Base-by-base conservation (phyloP, 2,888 invertebrate genomes). In the Leptinotarsa juncta region DNA sequence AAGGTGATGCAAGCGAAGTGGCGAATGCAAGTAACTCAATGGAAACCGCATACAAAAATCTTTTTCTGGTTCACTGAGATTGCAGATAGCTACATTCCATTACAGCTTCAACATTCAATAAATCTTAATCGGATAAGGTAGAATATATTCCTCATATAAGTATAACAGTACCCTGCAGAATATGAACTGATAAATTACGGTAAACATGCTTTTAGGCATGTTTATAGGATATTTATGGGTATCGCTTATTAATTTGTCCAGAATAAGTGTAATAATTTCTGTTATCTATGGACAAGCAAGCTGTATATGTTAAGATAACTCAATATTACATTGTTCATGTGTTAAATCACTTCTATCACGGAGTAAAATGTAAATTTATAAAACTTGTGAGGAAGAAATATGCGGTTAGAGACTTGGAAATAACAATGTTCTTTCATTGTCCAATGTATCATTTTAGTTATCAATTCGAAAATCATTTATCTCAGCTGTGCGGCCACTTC, bases 181-280 rank as follows among this genome's bases (percentile, higher is more conserved):
- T 62, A 62, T 42, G 32, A 32, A 62, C 62, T 32, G 62, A 62
- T 62, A 62, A 62, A 62, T 62, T 62, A 70, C 69, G 23, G 69
- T 70, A 70, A 70, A 70, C 49, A 26, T 49, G 69, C 60, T 70
- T 70, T 70, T 70, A 60, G 69, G 69, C 69, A 70, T 60, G 60
- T 23, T 60, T 20, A 26, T 26, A 18, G 23, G 32, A 53, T 48
- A 70, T 70, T 70, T 70, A 70, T 60, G 23, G 23, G 23, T 50
- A 48, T 70, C n/a, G 18, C 49, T 20, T 60, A 49, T 15, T 60
- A 60, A 60, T 70, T 60, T 60, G 57, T 60, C 49, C 10, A 49
- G 68, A 23, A 48, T 32, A 60, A 70, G 69, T 70, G 69, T 49
- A n/a, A 70, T 70, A 60, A 70, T 60, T 48, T 70, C 48, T 23